These are phyloP conservation scores for Balanococcus diminutus DNA, from an alignment of 2,888 invertebrate species.

Conservation along the genomic window DNA sequence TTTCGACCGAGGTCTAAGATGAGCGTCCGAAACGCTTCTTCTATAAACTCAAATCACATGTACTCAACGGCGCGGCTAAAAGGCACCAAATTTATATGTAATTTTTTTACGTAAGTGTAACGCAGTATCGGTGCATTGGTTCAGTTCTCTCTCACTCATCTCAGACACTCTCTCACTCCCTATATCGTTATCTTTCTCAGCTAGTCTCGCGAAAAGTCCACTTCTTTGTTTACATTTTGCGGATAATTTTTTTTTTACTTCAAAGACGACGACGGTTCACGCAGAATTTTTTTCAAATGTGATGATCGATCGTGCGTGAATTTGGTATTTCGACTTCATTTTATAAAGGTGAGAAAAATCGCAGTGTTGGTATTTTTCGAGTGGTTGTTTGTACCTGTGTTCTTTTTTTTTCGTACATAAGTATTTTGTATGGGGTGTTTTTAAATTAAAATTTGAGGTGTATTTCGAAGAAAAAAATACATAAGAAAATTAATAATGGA, in stretches of 20 bases:
- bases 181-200: neutral
- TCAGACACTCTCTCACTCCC: neutral
- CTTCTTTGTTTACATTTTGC: neutral
- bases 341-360: neutral
- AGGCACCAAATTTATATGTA: neutral
- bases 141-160: neutral
- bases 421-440: too few relatives aligned
- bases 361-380: neutral
- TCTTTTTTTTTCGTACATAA: neutral
- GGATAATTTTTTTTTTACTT: neutral
- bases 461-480: too few relatives aligned
- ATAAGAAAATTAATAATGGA: too few relatives aligned
- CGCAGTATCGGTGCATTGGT: neutral
- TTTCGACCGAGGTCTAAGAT: conserved; percentile 62
- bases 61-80: conserved; percentile 26
- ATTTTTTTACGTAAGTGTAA: too few relatives aligned
- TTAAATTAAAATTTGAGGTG: too few relatives aligned
- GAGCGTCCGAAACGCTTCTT: conserved; percentile 56
- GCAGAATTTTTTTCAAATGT: neutral
- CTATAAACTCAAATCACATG: conserved; percentile 47
- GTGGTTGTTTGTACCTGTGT: neutral
- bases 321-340: too few relatives aligned
- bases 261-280: neutral
- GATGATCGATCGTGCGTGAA: neutral
- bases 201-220: neutral